Evolutionary conservation across 2,888 invertebrate genomes (phyloP), one percentile per base, ranked within the genome.

Genomic region (Thereva unica): DNA sequence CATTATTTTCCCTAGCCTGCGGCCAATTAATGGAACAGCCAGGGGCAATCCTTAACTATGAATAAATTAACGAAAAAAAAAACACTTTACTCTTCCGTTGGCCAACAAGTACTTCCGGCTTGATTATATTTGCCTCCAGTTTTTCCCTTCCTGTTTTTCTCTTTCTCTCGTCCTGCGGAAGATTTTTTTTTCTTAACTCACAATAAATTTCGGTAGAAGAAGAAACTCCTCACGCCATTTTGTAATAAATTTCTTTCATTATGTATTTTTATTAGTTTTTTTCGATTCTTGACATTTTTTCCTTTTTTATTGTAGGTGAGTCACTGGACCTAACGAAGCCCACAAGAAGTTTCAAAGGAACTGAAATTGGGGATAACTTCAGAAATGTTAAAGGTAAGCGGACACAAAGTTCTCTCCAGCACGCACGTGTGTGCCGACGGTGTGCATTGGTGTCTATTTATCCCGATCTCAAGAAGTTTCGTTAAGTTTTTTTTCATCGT

Each of bases 241-340:
- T 34, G 56, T 44, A 56, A 56, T 56, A 56, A 56, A 56, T 44
- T 44, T 56, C 44, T 42, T 10, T 52, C 44, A 44, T 56, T 44
- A 44, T 34, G 42, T 41, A 9, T 10, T 10, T 47, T n/a, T 23
- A 56, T 44, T 56, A 56, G 44, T 10, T 42, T 56, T 42, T 44
- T 56, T 34, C 42, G 1, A 49, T 10, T 49, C n/a, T 23, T 23
- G n/a, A n/a, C n/a, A n/a, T 23, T 23, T 23, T 23, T 23, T 64
- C 6, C 56, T 61, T 41, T 68, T 53, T 38, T 41, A 35, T 67
- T 67, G 7, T 55, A 69, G 69, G 67, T 53, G 69, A 69, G 57
- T 65, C 69, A 67, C 44, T 69, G 67, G 69, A 69, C 63, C 41
- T 69, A 49, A 67, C 67, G 35, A 69, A 69, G 34, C 69, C 67